These are phyloP conservation scores for Cyphomyrus plagiostoma DNA, from an alignment of 2,113 vertebrate species.

Conservation along the genomic window DNA sequence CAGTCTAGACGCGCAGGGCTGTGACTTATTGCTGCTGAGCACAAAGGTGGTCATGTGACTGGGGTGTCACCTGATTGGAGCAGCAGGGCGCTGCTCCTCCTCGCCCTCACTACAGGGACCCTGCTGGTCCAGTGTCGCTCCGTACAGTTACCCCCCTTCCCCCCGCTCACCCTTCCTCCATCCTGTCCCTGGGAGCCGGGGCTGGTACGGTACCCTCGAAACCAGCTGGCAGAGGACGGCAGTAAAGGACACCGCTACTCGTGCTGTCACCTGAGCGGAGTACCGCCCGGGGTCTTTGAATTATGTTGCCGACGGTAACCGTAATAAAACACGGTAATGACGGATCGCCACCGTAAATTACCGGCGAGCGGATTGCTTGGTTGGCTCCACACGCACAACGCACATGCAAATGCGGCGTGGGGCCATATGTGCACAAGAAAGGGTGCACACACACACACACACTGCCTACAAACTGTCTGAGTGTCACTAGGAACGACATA, in stretches of 20 bases:
- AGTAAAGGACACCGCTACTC: constrained; percentile 62
- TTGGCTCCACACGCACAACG: constrained; percentile 37
- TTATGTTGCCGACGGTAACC: constrained; percentile 58
- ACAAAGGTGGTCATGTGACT: constrained; percentile 85
- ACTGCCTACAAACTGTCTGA: neutral
- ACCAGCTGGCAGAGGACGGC: constrained; percentile 54
- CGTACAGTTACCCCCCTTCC: constrained; percentile 31
- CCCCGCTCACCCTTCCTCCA: constrained; percentile 33
- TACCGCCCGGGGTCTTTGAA: constrained; percentile 52
- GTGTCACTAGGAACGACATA: neutral
- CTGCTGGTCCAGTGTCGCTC: constrained; percentile 61
- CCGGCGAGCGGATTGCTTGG: constrained; percentile 59
- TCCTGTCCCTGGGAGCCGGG: constrained; percentile 38
- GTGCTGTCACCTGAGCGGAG: constrained; percentile 49
- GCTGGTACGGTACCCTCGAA: constrained; percentile 43
- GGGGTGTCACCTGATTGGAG: constrained; percentile 58
- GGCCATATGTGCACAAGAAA: constrained; percentile 11
- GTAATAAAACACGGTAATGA: constrained; percentile 70
- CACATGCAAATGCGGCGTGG: constrained; percentile 34
- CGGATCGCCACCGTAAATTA: constrained; percentile 62
- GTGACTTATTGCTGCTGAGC: constrained; percentile 89
- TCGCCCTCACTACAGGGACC: constrained; percentile 58
- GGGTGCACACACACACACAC: constrained; percentile 28
- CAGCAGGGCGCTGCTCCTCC: constrained; percentile 54
- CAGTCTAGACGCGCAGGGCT: constrained; percentile 68